Conservation (phyloP, 1,140 invertebrate genomes). For the Drosophila ananassae region DNA sequence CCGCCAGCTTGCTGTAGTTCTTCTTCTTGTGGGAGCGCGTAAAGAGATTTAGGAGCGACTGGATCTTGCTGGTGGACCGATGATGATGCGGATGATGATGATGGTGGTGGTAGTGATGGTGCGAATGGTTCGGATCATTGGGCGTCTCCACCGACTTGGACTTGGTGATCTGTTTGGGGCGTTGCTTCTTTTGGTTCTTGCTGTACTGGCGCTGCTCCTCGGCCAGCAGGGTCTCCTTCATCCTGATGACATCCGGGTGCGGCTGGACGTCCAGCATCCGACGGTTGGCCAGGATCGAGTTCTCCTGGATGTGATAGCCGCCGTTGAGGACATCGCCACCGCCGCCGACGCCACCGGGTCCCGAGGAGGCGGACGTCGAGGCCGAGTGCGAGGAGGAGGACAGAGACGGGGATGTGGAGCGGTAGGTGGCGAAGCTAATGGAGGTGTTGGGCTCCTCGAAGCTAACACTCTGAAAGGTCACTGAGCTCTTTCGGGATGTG, state of each 20-base stretch:
- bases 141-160: slow-evolving; percentile 58
- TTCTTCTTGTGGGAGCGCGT: slow-evolving; percentile 67
- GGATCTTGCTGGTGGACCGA: slow-evolving; percentile 63
- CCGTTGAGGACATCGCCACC: slow-evolving; percentile 12
- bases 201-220: slow-evolving; percentile 57
- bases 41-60: slow-evolving; percentile 60
- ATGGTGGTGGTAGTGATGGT: not conserved
- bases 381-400: slow-evolving; percentile 34
- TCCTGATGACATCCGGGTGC: slow-evolving; percentile 76
- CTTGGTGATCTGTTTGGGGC: slow-evolving; percentile 55
- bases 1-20: slow-evolving; percentile 68
- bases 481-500: slow-evolving; percentile 67
- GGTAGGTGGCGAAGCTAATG: slow-evolving; percentile 73
- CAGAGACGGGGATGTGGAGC: slow-evolving; percentile 25
- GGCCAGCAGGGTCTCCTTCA: slow-evolving; percentile 60
- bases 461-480: slow-evolving; percentile 60
- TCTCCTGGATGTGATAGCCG: slow-evolving; percentile 51
- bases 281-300: slow-evolving; percentile 59
- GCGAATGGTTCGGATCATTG: slow-evolving; percentile 3
- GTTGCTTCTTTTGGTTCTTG: slow-evolving; percentile 56
- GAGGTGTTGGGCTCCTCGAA: slow-evolving; percentile 60
- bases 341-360: slow-evolving; percentile 4
- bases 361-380: slow-evolving; percentile 30
- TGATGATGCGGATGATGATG: slow-evolving; percentile 18
- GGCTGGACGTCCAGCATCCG: slow-evolving; percentile 76